These are phyloP conservation scores for Upupa epops DNA, from an alignment of 2,113 vertebrate species.

Conservation along the genomic window DNA sequence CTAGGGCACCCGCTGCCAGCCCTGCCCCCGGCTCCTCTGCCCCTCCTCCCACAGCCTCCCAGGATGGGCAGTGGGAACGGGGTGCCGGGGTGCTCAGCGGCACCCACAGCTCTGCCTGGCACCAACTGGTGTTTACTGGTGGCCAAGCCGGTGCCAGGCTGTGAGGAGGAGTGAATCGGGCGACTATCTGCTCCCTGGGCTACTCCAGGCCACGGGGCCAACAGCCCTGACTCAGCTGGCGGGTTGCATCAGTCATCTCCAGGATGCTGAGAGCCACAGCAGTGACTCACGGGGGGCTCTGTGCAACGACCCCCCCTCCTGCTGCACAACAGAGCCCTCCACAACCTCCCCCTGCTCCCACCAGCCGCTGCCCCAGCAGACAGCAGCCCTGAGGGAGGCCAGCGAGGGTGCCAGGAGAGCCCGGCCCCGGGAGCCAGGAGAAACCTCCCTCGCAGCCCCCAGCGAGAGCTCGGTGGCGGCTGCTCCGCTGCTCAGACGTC, in stretches of 20 bases:
- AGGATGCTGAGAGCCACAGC: constrained; percentile 2
- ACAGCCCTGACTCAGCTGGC: constrained; percentile 41
- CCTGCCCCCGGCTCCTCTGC: neutral
- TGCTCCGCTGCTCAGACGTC: neutral
- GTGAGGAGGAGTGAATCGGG: neutral
- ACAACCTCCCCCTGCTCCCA: neutral
- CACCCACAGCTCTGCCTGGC: too few relatives aligned
- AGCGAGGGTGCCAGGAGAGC: constrained; percentile 23
- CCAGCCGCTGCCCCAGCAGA: neutral
- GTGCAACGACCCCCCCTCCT: neutral
- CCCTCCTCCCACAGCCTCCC: neutral
- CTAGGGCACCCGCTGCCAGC: neutral
- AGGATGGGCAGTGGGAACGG: neutral
- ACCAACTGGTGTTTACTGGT: neutral
- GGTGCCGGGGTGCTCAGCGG: neutral
- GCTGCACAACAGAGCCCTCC: neutral
- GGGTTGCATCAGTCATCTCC: constrained; percentile 1
- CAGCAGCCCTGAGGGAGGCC: constrained; percentile 36
- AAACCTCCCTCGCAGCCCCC: constrained; percentile 8
- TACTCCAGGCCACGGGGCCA: neutral
- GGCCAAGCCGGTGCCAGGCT: neutral
- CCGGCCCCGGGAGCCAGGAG: constrained; percentile 7
- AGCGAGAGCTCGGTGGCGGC: neutral
- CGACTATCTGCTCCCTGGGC: neutral
- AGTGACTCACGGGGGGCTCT: constrained; percentile 24